A percentile compares a stretch with the other conserved stretches of the same genome.
phyloP scores from a whole-genome alignment of 2,113 vertebrate species.

The Perca fluviatilis region DNA sequence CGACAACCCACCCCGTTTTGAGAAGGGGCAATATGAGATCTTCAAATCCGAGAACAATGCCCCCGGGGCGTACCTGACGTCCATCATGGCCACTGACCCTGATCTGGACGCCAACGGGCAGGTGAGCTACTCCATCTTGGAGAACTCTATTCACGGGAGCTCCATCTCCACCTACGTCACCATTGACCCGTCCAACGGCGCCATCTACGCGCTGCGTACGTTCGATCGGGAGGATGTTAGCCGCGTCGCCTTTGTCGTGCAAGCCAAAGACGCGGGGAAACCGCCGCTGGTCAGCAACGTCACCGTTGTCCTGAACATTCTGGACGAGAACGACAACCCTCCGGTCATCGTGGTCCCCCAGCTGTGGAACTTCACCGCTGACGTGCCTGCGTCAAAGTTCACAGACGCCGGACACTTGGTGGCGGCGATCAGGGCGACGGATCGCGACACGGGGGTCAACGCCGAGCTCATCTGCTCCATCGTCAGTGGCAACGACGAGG shows the following conservation, averaged over 20 bases:
- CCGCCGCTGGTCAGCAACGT: conserved; percentile 89
- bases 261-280: conserved; percentile 92
- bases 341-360: conserved; percentile 90
- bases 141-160: conserved; percentile 89
- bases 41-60: conserved; percentile 96
- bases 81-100: conserved; percentile 92
- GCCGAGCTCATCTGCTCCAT: conserved; percentile 94
- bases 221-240: conserved; percentile 96
- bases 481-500: conserved; percentile 89
- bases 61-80: conserved; percentile 92
- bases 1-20: conserved; percentile 95
- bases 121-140: conserved; percentile 95
- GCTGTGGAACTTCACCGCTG: conserved; percentile 92
- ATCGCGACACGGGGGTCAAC: conserved; percentile 94
- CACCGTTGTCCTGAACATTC: conserved; percentile 91
- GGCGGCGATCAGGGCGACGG: conserved; percentile 89
- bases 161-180: conserved; percentile 96
- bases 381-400: conserved; percentile 89
- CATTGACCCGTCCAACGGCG: conserved; percentile 95
- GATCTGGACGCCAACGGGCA: conserved; percentile 94
- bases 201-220: conserved; percentile 93
- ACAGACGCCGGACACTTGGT: conserved; percentile 89
- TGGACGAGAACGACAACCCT: conserved; percentile 96
- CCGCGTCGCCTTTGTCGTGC: conserved; percentile 91
- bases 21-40: conserved; percentile 93